Conservation (phyloP, 2,113 vertebrate species). For the Sitta europaea region DNA sequence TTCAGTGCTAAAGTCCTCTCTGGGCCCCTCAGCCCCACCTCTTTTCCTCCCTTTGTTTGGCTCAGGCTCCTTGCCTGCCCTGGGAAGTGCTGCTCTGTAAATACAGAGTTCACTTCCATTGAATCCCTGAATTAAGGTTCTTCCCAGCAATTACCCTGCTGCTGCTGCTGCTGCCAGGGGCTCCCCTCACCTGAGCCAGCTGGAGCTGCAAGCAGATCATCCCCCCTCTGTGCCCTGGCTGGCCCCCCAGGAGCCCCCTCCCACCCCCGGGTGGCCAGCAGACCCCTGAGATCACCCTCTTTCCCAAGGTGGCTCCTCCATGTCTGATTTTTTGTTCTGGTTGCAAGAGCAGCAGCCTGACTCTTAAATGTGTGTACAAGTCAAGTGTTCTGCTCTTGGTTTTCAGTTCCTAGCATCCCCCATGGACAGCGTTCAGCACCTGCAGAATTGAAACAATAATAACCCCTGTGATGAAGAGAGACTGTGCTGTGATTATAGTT, state of each 20-base stretch:
- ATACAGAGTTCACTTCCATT: neutral
- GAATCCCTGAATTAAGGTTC: neutral
- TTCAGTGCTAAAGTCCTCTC: neutral
- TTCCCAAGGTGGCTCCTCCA: neutral
- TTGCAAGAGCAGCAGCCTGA: neutral
- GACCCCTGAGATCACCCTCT: neutral
- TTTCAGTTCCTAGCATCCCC: neutral
- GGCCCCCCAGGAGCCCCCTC: neutral
- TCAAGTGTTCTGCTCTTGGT: neutral
- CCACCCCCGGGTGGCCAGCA: neutral
- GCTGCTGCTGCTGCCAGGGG: neutral
- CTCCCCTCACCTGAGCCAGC: neutral
- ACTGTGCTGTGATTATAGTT: neutral
- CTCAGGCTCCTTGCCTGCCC: neutral
- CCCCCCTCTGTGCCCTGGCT: neutral
- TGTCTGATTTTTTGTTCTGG: neutral
- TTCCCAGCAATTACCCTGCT: neutral
- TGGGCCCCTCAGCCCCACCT: no score
- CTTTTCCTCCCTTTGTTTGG: neutral
- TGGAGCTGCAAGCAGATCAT: accelerated
- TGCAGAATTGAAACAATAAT: neutral
- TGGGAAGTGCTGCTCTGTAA: neutral
- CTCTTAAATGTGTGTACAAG: neutral
- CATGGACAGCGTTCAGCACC: neutral
- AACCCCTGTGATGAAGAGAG: neutral